phyloP scores from a whole-genome alignment of 64 coral and sea anemone genomes.

The Stylophora pistillata region DNA sequence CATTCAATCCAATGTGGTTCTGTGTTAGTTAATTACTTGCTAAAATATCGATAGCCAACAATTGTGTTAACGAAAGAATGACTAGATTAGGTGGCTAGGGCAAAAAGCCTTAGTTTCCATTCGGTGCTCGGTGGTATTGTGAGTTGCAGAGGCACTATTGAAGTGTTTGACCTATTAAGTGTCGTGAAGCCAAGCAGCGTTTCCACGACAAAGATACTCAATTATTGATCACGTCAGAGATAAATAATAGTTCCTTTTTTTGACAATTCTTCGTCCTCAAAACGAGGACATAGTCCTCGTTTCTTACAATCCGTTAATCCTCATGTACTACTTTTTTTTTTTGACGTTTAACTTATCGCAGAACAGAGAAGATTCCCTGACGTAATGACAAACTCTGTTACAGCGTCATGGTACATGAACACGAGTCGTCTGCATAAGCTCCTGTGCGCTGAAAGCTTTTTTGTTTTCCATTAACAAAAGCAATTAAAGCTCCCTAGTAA shows the following conservation, averaged over 20 bases:
- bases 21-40: neutral
- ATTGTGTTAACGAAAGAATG: neutral
- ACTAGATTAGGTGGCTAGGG: neutral
- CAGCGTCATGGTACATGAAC: constrained; percentile 3
- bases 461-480: neutral
- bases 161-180: no score
- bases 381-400: neutral
- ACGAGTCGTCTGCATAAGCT: neutral
- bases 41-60: neutral
- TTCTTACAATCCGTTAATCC: constrained; percentile 4
- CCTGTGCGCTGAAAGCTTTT: neutral
- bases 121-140: neutral
- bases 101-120: neutral
- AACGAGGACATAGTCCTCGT: neutral
- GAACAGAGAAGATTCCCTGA: neutral
- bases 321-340: neutral
- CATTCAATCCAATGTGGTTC: neutral
- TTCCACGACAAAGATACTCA: neutral
- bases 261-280: neutral
- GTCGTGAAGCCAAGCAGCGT: neutral
- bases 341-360: neutral
- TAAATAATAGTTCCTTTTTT: neutral
- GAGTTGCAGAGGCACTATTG: neutral
- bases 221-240: neutral
- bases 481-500: neutral